Evolutionary conservation across 2,797 vertebrate genomes (phyloP), one percentile per base, ranked within the genome.

Genomic region (Mormyrus proboscirostris): DNA sequence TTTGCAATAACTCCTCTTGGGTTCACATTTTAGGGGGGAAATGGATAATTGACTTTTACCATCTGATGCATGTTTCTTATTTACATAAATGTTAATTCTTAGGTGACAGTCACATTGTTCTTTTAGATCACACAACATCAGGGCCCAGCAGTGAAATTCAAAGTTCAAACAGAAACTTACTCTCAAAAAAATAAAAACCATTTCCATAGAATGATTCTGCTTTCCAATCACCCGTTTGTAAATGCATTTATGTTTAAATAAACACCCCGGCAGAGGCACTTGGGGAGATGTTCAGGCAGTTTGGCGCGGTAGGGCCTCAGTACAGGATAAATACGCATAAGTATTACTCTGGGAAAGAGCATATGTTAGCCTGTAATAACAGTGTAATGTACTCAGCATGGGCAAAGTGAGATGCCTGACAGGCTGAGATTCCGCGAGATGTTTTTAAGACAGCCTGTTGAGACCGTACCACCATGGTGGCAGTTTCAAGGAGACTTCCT

Each of bases 331-430:
- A 73, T 73, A 73, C 33, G 33, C 65, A 16, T 12, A 73, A 38
- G 65, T 41, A 89, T 92, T 90, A 90, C 90, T 90, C 89, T 82
- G 22, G 88, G 88, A 88, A 59, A 1, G 89, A 82, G 38, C 41
- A 6, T 44, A 44, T 14, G 41, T 47, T 47, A 82, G 16, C 9
- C 76, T 82, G 89, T 89, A 49, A 89, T 89, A 90, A 89, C 84
- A 83, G 88, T 62, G 88, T 89, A 90, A 88, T 76, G 89, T 86
- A 65, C 88, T n/a, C 89, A 79, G 73, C 69, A 3, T 25, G 84
- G 85, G 62, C 82, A 29, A 65, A 53, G 49, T 29, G 88, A 87
- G 47, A 86, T 89, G 90, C 69, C 89, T 90, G 41, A 88, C 33
- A 87, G 50, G 53, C 12, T 59, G 7, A 44, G 65, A 83, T 49